Conservation (phyloP, 2,888 invertebrate genomes). For the Archaeoteleia sp. region DNA sequence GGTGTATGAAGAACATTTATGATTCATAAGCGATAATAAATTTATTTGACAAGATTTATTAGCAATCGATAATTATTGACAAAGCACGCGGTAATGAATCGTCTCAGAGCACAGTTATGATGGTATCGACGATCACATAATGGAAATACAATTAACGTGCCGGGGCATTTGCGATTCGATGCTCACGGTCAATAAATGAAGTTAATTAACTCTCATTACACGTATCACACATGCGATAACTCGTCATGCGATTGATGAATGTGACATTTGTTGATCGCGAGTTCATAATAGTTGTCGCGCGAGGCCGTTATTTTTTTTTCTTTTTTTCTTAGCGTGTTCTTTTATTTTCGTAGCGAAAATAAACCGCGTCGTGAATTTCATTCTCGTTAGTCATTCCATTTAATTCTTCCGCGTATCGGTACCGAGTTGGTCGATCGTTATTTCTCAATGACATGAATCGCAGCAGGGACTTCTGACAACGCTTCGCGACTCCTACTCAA, state of each 20-base stretch:
- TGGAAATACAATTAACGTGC: conserved; percentile 70
- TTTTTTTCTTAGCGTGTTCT: too few species aligned
- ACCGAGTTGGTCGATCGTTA: conserved; percentile 1
- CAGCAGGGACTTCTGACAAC: not conserved
- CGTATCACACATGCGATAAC: conserved; percentile 56
- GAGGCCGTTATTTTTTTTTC: not conserved
- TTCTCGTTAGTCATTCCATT: conserved; percentile 23
- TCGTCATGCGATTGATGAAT: conserved; percentile 61
- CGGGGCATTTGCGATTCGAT: conserved; percentile 67
- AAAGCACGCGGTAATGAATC: not conserved
- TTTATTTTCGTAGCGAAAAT: conserved; percentile 14
- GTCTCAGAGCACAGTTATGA: not conserved
- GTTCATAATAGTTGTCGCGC: conserved; percentile 3
- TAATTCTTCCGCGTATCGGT: conserved; percentile 38
- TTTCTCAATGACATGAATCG: conserved; percentile 2
- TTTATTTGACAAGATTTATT: not conserved
- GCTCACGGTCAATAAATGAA: conserved; percentile 69
- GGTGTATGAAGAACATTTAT: too few species aligned
- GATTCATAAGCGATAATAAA: too few species aligned
- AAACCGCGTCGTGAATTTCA: not conserved
- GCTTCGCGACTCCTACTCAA: not conserved
- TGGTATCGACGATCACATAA: conserved; percentile 42
- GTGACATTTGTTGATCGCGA: conserved; percentile 59
- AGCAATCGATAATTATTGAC: not conserved
- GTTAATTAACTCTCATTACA: conserved; percentile 71